A percentile compares a stretch with the other conserved stretches of the same genome.
phyloP scores from a whole-genome alignment of 2,797 vertebrate species.

The Thripadectes ignobilis region DNA sequence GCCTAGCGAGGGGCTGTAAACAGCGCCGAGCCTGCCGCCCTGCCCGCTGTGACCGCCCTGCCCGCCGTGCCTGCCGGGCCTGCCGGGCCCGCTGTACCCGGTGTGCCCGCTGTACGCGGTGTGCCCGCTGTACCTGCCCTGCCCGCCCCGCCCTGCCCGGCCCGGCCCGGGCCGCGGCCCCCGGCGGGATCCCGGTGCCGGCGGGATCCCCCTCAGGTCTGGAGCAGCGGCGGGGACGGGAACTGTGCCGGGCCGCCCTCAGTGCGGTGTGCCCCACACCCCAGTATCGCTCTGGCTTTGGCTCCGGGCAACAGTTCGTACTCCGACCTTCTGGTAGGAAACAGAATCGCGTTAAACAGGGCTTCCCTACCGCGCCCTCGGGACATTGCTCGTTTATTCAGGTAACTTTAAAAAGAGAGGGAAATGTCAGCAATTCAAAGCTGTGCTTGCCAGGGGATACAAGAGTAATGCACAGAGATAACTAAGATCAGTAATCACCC shows the following conservation, averaged over 20 bases:
- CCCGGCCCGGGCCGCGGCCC: no score
- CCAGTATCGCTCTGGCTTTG: no score
- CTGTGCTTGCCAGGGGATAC: background rate
- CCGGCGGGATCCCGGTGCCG: no score
- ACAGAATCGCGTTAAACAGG: fast-evolving
- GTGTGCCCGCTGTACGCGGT: no score
- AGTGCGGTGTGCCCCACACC: no score
- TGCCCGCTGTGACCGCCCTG: no score
- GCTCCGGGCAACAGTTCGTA: no score
- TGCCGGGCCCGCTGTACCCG: no score
- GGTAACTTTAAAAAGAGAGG: background rate
- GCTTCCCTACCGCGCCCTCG: fast-evolving
- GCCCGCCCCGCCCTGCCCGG: no score
- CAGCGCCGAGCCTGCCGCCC: background rate
- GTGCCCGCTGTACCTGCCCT: no score
- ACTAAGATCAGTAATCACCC: background rate
- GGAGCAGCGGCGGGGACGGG: background rate
- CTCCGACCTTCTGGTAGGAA: background rate
- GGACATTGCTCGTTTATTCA: background rate
- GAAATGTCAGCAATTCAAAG: background rate
- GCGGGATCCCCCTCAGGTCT: background rate
- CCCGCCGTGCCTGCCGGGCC: no score
- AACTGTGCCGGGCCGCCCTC: background rate
- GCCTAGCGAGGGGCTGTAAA: background rate
- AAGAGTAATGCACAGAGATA: background rate